Evolutionary conservation across 2,888 invertebrate genomes (phyloP).

Genomic region (Leptopilina drosophilae): DNA sequence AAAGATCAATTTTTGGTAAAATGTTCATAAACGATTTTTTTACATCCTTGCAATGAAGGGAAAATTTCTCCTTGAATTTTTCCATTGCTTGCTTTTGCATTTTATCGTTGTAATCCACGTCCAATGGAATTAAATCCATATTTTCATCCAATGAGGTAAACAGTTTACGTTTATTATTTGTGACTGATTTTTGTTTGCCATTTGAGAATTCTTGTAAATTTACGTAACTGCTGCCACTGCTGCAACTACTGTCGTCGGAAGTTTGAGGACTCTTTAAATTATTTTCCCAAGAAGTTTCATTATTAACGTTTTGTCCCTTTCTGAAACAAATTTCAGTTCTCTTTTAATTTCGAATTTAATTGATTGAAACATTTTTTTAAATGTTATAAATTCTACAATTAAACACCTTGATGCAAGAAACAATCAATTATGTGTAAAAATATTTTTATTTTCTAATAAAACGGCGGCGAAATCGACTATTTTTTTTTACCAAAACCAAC

Average conservation of each 20-base stretch:
- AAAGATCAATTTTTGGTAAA: conserved; percentile 42
- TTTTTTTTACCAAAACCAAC: no score
- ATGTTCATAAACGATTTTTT: neutral
- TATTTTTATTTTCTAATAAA: no score
- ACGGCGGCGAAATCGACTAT: no score
- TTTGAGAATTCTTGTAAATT: neutral
- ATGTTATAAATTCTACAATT: no score
- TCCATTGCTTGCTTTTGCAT: neutral
- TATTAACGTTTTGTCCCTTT: neutral
- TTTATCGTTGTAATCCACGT: neutral
- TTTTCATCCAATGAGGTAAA: conserved; percentile 38
- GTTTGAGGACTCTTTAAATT: no score
- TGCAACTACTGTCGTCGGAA: no score
- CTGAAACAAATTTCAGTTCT: no score
- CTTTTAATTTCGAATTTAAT: no score
- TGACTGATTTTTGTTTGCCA: neutral
- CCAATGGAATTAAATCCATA: neutral
- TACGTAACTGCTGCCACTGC: neutral
- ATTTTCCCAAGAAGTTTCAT: neutral
- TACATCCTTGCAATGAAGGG: neutral
- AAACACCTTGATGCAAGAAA: no score
- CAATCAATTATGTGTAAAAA: no score
- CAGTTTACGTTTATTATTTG: conserved; percentile 45
- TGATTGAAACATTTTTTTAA: no score
- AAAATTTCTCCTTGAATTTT: conserved; percentile 3